phyloP scores from a whole-genome alignment of 2,113 vertebrate species.

The Centropus unirufus region DNA sequence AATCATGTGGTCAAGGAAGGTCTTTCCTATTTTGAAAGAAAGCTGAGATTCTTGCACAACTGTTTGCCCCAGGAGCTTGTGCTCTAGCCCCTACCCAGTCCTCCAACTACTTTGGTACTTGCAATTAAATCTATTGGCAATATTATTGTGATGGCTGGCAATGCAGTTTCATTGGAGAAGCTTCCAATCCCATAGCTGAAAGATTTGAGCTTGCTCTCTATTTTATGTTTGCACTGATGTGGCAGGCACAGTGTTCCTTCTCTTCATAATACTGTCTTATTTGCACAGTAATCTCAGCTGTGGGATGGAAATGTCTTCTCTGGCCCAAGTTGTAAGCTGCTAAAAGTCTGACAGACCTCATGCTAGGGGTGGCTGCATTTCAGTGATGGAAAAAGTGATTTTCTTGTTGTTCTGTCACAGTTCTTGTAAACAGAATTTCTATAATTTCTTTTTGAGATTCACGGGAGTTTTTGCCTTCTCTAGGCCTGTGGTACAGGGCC shows the following conservation, averaged over 20 bases:
- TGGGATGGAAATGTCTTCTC: conserved; percentile 8
- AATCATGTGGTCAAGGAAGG: background rate
- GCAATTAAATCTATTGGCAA: background rate
- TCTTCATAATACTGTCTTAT: conserved; percentile 8
- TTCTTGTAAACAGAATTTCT: conserved; percentile 39
- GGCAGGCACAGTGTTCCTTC: background rate
- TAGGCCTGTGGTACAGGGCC: background rate
- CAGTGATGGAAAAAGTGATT: conserved; percentile 44
- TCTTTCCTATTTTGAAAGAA: background rate
- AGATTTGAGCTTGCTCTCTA: background rate
- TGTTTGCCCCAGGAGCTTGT: background rate
- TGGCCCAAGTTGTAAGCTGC: background rate
- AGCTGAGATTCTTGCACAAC: background rate
- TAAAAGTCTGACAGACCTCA: conserved; percentile 22
- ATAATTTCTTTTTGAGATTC: background rate
- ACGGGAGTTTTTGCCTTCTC: conserved; percentile 16
- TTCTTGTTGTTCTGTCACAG: conserved; percentile 22
- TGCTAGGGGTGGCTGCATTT: conserved; percentile 22
- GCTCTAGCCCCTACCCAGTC: background rate
- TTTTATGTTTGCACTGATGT: background rate
- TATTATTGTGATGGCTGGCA: background rate
- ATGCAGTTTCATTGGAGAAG: background rate
- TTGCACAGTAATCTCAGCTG: conserved; percentile 25
- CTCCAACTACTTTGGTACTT: background rate
- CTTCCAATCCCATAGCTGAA: background rate